Evolutionary conservation across 2,888 invertebrate species (phyloP), one percentile per base, ranked within the genome.

Genomic region (Pherbina coryleti): DNA sequence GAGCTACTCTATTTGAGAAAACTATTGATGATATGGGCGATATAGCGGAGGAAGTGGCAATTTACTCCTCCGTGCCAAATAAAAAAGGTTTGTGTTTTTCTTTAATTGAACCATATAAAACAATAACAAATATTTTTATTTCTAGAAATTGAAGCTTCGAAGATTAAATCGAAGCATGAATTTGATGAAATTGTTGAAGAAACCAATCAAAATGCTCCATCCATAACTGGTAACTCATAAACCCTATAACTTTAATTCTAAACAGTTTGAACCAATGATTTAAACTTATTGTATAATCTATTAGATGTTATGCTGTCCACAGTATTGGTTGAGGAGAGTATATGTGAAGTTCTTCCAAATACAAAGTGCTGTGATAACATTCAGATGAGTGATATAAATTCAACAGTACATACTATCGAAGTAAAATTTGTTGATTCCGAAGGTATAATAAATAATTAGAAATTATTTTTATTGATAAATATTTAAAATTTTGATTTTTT

Each of bases 301-400:
- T 25, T n/a, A 28, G 60, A 60, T 17, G 19, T 28, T 25, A 9
- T 28, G 28, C 72, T 71, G 11, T 75, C 77, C 5, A 73, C 51
- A 0, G 53, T 53, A 19, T 25, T 83, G 69, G 78, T 83, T 69
- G 85, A 82, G 9, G 82, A 84, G 25, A 79, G 57, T 74, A 81
- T 83, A 44, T 83, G 84, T 44, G 85, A 84, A 17, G 81, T 71
- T 22, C 14, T 69, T 0, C 8, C 37, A 7, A 69, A 8, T 49
- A 22, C 69, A 44, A 25, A 49, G 49, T 1, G 49, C 44, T 19
- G 17, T 11, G 34, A 37, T 37, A 8, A 8, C 8, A 44, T 44
- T 11, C 44, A 44, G 14, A 7, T 25, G 44, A 25, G 31, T 28
- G 5, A 17, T n/a, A 8, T 5, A 8, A 4, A 64, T 34, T 31